phyloP scores from a whole-genome alignment of 2,888 invertebrate species.

The Lordiphosa andalusiaca region DNA sequence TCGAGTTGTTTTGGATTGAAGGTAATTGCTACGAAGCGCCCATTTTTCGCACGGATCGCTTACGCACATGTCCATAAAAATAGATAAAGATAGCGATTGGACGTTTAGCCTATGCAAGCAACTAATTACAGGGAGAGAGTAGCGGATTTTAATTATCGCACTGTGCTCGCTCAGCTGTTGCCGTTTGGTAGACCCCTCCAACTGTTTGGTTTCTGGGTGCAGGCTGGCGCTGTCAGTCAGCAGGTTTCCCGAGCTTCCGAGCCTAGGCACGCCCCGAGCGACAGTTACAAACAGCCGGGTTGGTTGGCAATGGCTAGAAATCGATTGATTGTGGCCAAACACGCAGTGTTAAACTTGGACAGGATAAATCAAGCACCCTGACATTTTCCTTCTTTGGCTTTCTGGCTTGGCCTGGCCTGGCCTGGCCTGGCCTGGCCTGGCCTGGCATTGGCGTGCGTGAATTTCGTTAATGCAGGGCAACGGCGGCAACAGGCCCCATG shows the following conservation, averaged over 20 bases:
- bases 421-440: constrained; percentile 20
- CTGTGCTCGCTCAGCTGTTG: constrained; percentile 61
- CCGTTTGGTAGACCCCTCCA: constrained; percentile 31
- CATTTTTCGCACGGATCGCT: constrained; percentile 78
- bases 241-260: constrained; percentile 18
- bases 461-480: constrained; percentile 64
- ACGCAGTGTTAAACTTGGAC: constrained; percentile 72
- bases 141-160: constrained; percentile 70
- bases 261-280: constrained; percentile 68
- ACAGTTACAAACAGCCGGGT: constrained; percentile 70
- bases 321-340: constrained; percentile 75
- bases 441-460: constrained; percentile 61
- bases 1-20: constrained; percentile 66
- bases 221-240: constrained; percentile 22
- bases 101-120: constrained; percentile 40
- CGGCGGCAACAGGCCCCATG: constrained; percentile 55
- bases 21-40: constrained; percentile 78
- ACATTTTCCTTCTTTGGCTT: constrained; percentile 51
- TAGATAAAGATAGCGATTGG: constrained; percentile 27
- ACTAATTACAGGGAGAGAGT: constrained; percentile 74
- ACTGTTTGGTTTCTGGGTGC: constrained; percentile 47
- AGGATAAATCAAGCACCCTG: constrained; percentile 71
- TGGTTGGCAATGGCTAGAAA: constrained; percentile 48
- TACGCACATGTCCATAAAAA: constrained; percentile 72
- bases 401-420: constrained; percentile 16